Evolutionary conservation across 2,888 invertebrate species (phyloP).

Genomic region (Drymonia ruficornis): DNA sequence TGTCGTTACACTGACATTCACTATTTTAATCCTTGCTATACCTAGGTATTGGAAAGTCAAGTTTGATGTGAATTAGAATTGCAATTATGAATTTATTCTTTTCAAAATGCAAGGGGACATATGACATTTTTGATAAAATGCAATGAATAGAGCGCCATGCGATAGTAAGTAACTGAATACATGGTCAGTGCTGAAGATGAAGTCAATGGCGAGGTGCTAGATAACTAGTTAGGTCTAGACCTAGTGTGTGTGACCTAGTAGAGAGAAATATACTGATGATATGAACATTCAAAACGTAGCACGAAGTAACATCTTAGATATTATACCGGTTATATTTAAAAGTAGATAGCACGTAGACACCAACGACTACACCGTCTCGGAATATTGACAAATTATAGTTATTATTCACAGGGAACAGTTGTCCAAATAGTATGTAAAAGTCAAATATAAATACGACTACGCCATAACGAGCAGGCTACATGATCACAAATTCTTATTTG

Average conservation of each 20-base stretch:
- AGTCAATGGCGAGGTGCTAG: background rate
- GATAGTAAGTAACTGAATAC: no score
- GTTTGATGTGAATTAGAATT: background rate
- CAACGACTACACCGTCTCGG: no score
- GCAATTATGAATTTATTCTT: background rate
- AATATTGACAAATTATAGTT: constrained; percentile 4
- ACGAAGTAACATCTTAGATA: background rate
- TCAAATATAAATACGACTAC: constrained; percentile 37
- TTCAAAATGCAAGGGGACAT: no score
- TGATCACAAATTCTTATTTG: constrained; percentile 1
- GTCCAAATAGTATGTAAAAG: constrained; percentile 30
- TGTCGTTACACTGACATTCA: background rate
- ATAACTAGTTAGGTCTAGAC: no score
- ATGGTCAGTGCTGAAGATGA: background rate
- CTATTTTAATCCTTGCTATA: background rate
- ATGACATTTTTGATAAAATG: no score
- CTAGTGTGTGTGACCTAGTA: background rate
- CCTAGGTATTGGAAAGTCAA: background rate
- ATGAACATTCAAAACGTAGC: background rate
- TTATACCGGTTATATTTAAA: no score
- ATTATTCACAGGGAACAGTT: constrained; percentile 44
- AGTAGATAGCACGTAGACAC: background rate
- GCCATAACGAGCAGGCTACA: constrained; percentile 8
- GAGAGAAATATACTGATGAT: background rate
- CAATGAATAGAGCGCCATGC: no score